Conservation (phyloP, 2,797 vertebrate genomes). For the Thripadectes ignobilis region DNA sequence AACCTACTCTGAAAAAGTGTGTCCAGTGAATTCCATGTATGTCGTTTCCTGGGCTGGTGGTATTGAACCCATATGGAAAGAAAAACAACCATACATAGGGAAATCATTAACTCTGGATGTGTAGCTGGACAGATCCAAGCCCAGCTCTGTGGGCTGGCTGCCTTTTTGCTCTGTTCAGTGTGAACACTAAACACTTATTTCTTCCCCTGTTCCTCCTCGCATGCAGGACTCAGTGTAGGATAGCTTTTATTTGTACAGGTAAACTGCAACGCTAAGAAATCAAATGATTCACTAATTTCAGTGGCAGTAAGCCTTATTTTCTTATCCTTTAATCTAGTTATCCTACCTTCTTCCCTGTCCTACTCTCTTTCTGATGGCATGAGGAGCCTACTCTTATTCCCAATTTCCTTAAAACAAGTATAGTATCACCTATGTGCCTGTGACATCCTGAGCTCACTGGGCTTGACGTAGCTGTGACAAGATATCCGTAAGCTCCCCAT, state of each 20-base stretch:
- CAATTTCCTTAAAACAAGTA: neutral
- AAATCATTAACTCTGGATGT: neutral
- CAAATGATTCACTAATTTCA: neutral
- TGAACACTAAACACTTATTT: neutral
- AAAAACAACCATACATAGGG: neutral
- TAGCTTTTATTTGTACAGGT: neutral
- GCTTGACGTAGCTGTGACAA: neutral
- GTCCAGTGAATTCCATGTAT: neutral
- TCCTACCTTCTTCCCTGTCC: neutral
- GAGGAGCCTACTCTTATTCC: neutral
- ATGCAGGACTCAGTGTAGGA: neutral
- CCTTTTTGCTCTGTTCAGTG: neutral
- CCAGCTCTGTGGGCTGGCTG: neutral
- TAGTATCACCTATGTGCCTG: neutral
- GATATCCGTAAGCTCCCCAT: neutral
- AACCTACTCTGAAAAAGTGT: neutral
- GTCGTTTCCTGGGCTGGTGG: neutral
- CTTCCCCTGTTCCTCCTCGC: neutral
- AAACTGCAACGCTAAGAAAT: neutral
- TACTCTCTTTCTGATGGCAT: neutral
- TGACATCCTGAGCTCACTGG: neutral
- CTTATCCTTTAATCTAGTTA: neutral
- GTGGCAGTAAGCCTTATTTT: neutral
- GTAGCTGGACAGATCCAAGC: neutral
- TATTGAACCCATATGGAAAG: neutral